Evolutionary conservation across 2,888 invertebrate species (phyloP), one percentile per base, ranked within the genome.

Genomic region (Bhutanitis thaidina): DNA sequence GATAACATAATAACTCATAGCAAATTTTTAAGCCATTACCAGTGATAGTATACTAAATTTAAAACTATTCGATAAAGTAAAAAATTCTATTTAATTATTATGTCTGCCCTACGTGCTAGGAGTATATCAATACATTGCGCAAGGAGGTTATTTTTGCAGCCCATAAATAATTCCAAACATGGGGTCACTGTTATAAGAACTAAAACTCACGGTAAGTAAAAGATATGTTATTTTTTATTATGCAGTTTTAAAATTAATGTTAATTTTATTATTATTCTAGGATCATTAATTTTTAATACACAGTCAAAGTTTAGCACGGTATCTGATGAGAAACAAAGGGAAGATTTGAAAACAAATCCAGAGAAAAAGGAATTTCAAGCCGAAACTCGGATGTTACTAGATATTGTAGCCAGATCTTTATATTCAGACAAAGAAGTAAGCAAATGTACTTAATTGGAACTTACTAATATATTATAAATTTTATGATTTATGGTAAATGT

Each of bases 391-490:
- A 98, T 98, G 95, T 80, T 99, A 35, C 84, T 99, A 43, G 98
- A 99, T 77, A 99, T 99, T 80, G 99, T 99, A 0, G 99, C 99
- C 0, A 94, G 97, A 71, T 98, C 98, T 0, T 87, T 99, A 32
- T 99, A 99, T 82, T 98, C 98, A 0, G 98, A 99, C 66, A 98
- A 98, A 83, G 98, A 99, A 91, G 95, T 95, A 77, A 70, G 73
- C 65, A 53, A n/a, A n/a, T n/a, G n/a, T n/a, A n/a, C n/a, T n/a
- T n/a, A n/a, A n/a, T n/a, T n/a, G n/a, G n/a, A n/a, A n/a, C n/a
- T n/a, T n/a, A n/a, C n/a, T n/a, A n/a, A n/a, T n/a, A n/a, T n/a
- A n/a, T n/a, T n/a, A n/a, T n/a, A n/a, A n/a, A n/a, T n/a, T n/a
- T n/a, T n/a, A n/a, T n/a, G n/a, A n/a, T n/a, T n/a, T n/a, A n/a